Evolutionary conservation across 2,888 invertebrate species (phyloP).

Genomic region (Scaptomyza cyrtandrae): DNA sequence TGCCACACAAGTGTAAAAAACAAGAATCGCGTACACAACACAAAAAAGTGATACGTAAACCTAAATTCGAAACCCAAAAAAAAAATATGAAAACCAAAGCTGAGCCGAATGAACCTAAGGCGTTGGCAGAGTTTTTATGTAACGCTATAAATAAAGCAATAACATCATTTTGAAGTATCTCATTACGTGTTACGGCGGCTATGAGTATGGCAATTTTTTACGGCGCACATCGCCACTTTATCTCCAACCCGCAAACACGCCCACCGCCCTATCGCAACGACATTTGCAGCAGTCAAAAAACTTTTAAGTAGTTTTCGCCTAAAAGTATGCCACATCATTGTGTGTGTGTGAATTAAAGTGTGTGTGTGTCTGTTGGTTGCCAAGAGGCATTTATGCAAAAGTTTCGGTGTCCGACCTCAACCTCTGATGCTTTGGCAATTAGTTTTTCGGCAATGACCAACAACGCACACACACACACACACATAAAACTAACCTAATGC

Average conservation of each 20-base stretch:
- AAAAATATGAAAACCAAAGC: slow-evolving; percentile 37
- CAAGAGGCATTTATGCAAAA: slow-evolving; percentile 68
- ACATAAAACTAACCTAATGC: slow-evolving; percentile 25
- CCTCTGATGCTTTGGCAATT: slow-evolving; percentile 63
- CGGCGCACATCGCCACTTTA: slow-evolving; percentile 37
- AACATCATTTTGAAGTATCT: slow-evolving; percentile 80
- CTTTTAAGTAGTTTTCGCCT: slow-evolving; percentile 59
- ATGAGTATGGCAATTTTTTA: slow-evolving; percentile 72
- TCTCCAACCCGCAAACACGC: slow-evolving; percentile 1
- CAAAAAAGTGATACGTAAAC: slow-evolving; percentile 11
- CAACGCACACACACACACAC: slow-evolving; percentile 13
- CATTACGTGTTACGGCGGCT: slow-evolving; percentile 75
- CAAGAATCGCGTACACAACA: not conserved
- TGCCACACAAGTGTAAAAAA: slow-evolving; percentile 21
- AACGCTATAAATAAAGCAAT: slow-evolving; percentile 77
- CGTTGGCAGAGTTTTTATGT: slow-evolving; percentile 58
- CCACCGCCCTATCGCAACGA: not conserved
- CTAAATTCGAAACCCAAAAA: not conserved
- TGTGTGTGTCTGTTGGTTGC: slow-evolving; percentile 13
- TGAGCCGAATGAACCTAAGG: slow-evolving; percentile 20
- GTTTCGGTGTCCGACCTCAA: slow-evolving; percentile 55
- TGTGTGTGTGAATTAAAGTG: not conserved
- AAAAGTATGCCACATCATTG: slow-evolving; percentile 61
- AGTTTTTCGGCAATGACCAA: slow-evolving; percentile 66
- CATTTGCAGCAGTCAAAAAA: slow-evolving; percentile 28